These are phyloP conservation scores for Tenthredo scrophulariae DNA, from an alignment of 2,888 invertebrate species.

Conservation along the genomic window DNA sequence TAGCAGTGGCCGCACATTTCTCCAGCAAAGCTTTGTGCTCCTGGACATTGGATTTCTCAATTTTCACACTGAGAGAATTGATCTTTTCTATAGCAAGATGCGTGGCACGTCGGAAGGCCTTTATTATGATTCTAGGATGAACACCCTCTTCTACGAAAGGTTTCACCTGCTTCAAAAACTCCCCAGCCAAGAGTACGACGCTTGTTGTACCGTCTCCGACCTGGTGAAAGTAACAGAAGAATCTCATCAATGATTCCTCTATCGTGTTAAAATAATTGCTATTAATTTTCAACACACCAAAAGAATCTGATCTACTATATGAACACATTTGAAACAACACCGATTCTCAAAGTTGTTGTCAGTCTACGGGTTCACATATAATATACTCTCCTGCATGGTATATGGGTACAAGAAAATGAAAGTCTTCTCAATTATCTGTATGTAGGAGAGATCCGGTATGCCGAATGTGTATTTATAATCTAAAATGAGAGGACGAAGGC, in stretches of 20 bases:
- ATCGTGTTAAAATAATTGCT: background rate
- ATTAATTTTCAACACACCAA: background rate
- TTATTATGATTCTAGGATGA: constrained; percentile 96
- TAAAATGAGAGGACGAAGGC: constrained; percentile 2
- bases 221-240: constrained; percentile 77
- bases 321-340: constrained; percentile 70
- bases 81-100: constrained; percentile 90
- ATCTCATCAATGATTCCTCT: background rate
- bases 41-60: constrained; percentile 83
- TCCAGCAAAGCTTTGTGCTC: constrained; percentile 85
- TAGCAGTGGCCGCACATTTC: constrained; percentile 97
- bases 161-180: constrained; percentile 96
- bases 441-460: background rate
- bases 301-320: constrained; percentile 59
- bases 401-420: background rate
- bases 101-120: constrained; percentile 92
- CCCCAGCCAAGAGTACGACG: constrained; percentile 96
- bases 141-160: constrained; percentile 98
- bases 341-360: constrained; percentile 63
- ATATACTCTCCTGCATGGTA: constrained; percentile 67
- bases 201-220: constrained; percentile 99
- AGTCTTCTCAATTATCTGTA: constrained; percentile 16
- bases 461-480: background rate
- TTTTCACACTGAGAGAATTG: constrained; percentile 89
- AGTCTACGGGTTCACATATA: constrained; percentile 68